Evolutionary conservation across 2,888 invertebrate species (phyloP).

Genomic region (Stenodema calcarata): DNA sequence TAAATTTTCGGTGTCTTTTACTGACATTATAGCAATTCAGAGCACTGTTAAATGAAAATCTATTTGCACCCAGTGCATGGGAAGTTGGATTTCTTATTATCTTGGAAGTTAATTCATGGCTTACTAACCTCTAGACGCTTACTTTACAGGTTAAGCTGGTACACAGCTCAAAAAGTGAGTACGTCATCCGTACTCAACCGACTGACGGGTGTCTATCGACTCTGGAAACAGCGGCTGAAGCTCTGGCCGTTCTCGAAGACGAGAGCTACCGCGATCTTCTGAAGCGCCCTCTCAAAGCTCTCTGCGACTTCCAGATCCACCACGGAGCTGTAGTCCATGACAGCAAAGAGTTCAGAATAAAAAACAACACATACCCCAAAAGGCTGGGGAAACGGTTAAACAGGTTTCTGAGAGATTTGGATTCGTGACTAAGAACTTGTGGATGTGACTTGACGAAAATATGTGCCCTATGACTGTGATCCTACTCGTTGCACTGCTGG

Average conservation of each 20-base stretch:
- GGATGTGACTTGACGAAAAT: not conserved
- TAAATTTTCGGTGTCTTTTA: no score
- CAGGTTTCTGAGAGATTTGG: constrained; percentile 49
- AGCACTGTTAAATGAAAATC: no score
- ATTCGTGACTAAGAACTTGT: constrained; percentile 7
- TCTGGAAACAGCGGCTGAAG: constrained; percentile 83
- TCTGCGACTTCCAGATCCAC: constrained; percentile 85
- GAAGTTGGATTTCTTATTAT: no score
- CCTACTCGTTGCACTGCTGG: no score
- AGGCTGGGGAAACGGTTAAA: constrained; percentile 79
- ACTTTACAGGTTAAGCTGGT: constrained; percentile 73
- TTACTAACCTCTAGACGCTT: no score
- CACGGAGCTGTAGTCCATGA: constrained; percentile 94
- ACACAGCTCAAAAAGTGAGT: constrained; percentile 76
- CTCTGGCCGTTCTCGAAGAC: constrained; percentile 78
- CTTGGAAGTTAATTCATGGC: no score
- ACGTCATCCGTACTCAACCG: constrained; percentile 92
- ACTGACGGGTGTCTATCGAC: constrained; percentile 91
- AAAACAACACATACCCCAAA: constrained; percentile 80
- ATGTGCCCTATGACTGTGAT: constrained; percentile 8
- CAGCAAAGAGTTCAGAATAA: constrained; percentile 87
- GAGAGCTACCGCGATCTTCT: constrained; percentile 70
- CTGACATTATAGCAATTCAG: no score
- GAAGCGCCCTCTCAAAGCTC: constrained; percentile 78
- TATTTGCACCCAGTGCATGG: no score